These are phyloP conservation scores for Zaprionus lineosus DNA, from an alignment of 2,888 invertebrate species.

Conservation along the genomic window DNA sequence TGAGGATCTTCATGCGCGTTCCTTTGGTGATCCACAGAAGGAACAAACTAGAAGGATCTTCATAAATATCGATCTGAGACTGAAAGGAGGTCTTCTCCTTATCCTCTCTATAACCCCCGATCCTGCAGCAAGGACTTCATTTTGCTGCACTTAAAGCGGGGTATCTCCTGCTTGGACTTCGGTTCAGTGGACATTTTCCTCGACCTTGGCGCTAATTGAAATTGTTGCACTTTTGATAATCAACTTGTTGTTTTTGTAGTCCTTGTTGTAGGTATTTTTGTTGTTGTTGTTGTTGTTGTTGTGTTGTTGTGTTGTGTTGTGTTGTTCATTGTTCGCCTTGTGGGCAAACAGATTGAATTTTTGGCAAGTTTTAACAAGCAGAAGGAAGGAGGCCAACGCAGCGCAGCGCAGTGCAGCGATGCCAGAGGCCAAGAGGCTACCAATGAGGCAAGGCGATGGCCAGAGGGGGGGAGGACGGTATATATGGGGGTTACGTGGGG, in stretches of 20 bases:
- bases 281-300: conserved; percentile 11
- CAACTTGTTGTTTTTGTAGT: conserved; percentile 4
- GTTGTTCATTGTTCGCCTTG: conserved; percentile 45
- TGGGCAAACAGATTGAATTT: conserved; percentile 64
- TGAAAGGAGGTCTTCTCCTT: no score
- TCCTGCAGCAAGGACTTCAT: no score
- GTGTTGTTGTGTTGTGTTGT: no score
- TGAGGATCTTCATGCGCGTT: no score
- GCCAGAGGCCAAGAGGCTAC: conserved; percentile 10
- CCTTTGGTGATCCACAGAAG: no score
- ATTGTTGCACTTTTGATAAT: conserved; percentile 50
- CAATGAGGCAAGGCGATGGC: neutral
- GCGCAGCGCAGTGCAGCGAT: no score
- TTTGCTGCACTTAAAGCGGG: neutral
- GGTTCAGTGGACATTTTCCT: neutral
- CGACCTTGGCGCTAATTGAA: conserved; percentile 51
- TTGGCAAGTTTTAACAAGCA: conserved; percentile 65
- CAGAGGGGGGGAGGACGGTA: neutral
- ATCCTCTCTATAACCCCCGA: no score
- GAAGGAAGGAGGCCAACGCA: conserved; percentile 40
- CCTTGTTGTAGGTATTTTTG: no score
- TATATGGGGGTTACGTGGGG: no score
- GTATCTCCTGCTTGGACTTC: neutral
- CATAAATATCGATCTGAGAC: no score
- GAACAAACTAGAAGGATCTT: no score